Base-by-base conservation (phyloP, 2,888 invertebrate genomes). In the Hemaris fuciformis region DNA sequence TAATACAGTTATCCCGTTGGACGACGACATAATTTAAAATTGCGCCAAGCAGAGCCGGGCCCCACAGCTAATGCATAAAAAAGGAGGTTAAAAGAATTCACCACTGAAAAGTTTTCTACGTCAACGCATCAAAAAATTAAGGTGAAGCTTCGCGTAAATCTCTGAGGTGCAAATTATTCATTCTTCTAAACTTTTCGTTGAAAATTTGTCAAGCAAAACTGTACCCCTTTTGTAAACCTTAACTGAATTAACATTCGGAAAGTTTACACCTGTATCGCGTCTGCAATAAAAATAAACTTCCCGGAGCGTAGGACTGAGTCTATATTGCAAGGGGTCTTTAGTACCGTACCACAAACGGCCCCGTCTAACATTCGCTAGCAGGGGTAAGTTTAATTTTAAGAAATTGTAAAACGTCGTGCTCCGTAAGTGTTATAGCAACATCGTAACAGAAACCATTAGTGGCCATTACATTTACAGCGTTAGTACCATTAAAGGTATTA, bases 401-500 rank as follows among this genome's bases (percentile, higher is more conserved):
- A 53, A 53, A 53, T 53, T 53, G 53, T 31, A 53, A 53, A 53
- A 31, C 31, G 53, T 53, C 18, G 18, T 3, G 31, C 31, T 53
- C 27, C 4, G 8, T 31, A 31, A 53, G 53, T 53, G 53, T 53
- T 53, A 31, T 53, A 53, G 53, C 53, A 25, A 15, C 5, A n/a
- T 25, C 18, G 27, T 53, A 53, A 53, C 53, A 53, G n/a, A 53
- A 53, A 31, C 53, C 53, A 53, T 53, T 53, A 53, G 53, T 27
- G 18, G 31, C 53, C 3, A 53, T 53, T 53, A 53, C 53, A 53
- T 18, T 53, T 18, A 18, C 8, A 53, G 27, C 15, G n/a, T n/a
- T n/a, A n/a, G n/a, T 27, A 31, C 15, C 31, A 53, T 53, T 53
- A 31, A 53, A 53, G 15, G 53, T 31, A 53, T 53, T 53, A 53